These are phyloP conservation scores for Parthenolecanium corni DNA, from an alignment of 2,888 invertebrate genomes.

Conservation along the genomic window DNA sequence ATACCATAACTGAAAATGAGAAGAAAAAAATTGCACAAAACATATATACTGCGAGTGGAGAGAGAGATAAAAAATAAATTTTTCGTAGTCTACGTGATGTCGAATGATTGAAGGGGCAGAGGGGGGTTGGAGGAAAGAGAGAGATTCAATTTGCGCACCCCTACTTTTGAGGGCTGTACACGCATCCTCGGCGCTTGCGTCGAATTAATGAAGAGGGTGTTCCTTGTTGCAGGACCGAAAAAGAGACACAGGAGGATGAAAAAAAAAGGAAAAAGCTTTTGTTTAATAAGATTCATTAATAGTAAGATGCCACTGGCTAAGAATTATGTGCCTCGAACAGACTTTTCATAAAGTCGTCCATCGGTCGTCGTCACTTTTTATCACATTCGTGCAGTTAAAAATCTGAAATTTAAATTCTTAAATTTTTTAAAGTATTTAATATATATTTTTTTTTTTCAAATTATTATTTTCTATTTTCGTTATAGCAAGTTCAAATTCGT, in stretches of 20 bases:
- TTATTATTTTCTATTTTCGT: too few species aligned
- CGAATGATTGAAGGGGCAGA: neutral
- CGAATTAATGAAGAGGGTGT: conserved; percentile 28
- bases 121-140: neutral
- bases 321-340: conserved; percentile 29
- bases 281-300: conserved; percentile 50
- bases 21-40: too few species aligned
- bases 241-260: neutral
- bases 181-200: conserved; percentile 6
- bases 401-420: conserved; percentile 10
- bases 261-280: conserved; percentile 35
- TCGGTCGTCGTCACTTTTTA: conserved; percentile 26
- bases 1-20: too few species aligned
- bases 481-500: too few species aligned
- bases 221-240: conserved; percentile 19
- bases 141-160: conserved; percentile 27
- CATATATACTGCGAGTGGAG: too few species aligned
- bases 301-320: conserved; percentile 34
- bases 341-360: conserved; percentile 28
- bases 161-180: conserved; percentile 28
- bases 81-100: too few species aligned
- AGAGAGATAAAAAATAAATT: neutral
- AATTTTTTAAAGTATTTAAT: too few species aligned
- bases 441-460: too few species aligned
- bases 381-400: conserved; percentile 17